A percentile compares a stretch with the other conserved stretches of the same genome.
Conservation (phyloP, 2,113 vertebrate genomes). For the Mastomys coucha region DNA sequence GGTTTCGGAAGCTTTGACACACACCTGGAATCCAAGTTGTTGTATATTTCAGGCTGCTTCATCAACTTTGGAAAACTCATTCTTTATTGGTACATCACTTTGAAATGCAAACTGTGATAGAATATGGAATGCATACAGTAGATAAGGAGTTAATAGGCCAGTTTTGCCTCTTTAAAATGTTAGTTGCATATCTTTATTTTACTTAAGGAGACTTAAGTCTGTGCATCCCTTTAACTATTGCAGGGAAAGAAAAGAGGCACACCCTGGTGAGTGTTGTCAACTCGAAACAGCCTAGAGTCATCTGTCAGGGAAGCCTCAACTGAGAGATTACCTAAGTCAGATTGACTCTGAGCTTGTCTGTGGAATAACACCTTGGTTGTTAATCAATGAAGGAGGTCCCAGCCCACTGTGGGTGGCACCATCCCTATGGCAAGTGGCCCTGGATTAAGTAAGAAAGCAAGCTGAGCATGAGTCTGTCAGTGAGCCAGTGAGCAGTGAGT, state of each 20-base stretch:
- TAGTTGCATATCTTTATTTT: not conserved
- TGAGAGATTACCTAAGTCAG: not conserved
- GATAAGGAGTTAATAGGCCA: not conserved
- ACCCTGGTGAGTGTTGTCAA: not conserved
- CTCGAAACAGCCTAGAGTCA: not conserved
- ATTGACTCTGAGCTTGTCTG: not conserved
- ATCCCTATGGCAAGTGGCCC: not conserved
- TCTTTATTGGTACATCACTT: constrained; percentile 20
- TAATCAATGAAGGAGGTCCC: too few relatives aligned
- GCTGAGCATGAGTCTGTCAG: too few relatives aligned
- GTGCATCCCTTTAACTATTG: not conserved
- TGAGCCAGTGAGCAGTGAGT: not conserved
- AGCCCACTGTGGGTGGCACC: not conserved
- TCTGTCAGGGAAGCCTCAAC: too few relatives aligned
- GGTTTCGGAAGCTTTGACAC: not conserved
- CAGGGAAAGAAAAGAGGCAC: not conserved
- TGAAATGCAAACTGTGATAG: not conserved
- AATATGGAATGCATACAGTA: not conserved
- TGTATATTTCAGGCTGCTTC: not conserved
- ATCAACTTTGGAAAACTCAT: not conserved
- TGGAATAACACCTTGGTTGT: not conserved
- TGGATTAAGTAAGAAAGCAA: not conserved
- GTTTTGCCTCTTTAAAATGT: not conserved
- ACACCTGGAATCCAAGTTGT: not conserved
- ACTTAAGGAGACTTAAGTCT: not conserved